These are phyloP conservation scores for Ceratothoa steindachneri DNA, from an alignment of 2,888 invertebrate species.

Conservation along the genomic window DNA sequence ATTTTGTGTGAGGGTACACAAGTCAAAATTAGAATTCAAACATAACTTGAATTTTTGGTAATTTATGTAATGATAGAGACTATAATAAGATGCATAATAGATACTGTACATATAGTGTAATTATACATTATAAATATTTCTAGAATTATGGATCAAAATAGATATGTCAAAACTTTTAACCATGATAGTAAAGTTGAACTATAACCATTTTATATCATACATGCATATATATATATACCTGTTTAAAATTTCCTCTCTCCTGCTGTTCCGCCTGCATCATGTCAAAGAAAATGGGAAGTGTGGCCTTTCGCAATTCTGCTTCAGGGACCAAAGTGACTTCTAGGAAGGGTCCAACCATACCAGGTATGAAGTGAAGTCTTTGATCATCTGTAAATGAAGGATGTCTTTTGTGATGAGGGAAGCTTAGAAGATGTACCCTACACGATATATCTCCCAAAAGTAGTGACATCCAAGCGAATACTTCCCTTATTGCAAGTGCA, in stretches of 20 bases:
- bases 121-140: too few relatives aligned
- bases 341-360: slow-evolving; percentile 87
- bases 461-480: background rate
- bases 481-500: background rate
- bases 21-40: too few relatives aligned
- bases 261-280: slow-evolving; percentile 90
- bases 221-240: too few relatives aligned
- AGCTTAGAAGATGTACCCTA: background rate
- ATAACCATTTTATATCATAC: too few relatives aligned
- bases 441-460: background rate
- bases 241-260: slow-evolving; percentile 77
- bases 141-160: too few relatives aligned
- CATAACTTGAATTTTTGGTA: too few relatives aligned
- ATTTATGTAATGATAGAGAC: too few relatives aligned
- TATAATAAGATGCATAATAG: too few relatives aligned
- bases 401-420: background rate
- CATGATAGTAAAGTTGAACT: too few relatives aligned
- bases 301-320: slow-evolving; percentile 76
- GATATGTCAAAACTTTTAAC: too few relatives aligned
- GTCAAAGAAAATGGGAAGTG: slow-evolving; percentile 85
- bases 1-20: too few relatives aligned
- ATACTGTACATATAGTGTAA: too few relatives aligned
- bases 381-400: slow-evolving; percentile 62
- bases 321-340: slow-evolving; percentile 89
- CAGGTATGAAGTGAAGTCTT: slow-evolving; percentile 82